Base-by-base conservation (phyloP, 2,113 vertebrate species). In the Cardinalis cardinalis region DNA sequence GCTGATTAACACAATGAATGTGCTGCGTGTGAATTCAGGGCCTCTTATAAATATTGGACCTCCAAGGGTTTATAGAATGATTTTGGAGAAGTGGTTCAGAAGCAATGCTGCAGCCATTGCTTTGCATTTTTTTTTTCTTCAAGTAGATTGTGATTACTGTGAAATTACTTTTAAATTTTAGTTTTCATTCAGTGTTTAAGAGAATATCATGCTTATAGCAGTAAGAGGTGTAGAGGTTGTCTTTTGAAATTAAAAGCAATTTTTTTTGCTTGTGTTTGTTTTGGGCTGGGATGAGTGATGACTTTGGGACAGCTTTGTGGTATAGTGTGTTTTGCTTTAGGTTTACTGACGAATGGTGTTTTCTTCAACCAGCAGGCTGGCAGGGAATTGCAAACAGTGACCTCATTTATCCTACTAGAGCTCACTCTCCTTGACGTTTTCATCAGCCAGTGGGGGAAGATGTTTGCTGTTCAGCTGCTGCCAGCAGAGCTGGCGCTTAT, bases 401-500 rank as follows among this genome's bases (percentile, higher is more conserved):
- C 94, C 71, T 91, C 92, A 79, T 95, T 92, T 85, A 86, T 91
- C 46, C 84, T 64, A 2, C 69, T 25, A 14, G 83, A 81, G 43
- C 88, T 91, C 76, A 63, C 80, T 93, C 49, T 91, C 88, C 82
- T 84, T 84, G 94, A 89, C n/a, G 80, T 77, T 82, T 92, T 95
- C 75, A 79, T 95, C 75, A 90, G 90, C 70, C 87, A 68, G 59
- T 76, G 90, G 44, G 86, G 52, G 91, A 94, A 93, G 74, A 77
- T 13, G 14, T 77, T 96, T 78, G 24, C 74, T 72, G 65, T 76
- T 95, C 78, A 87, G 1, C 83, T 84, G 82, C 90, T 95, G 76
- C 89, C 91, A 92, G 89, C 80, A 90, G 90, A 90, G 41, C 69
- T 80, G 72, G 64, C 0, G 6, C 91, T 92, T 74, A 5, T 56